Evolutionary conservation across 2,888 invertebrate genomes (phyloP), one percentile per base, ranked within the genome.

Genomic region (Aromia moschata): DNA sequence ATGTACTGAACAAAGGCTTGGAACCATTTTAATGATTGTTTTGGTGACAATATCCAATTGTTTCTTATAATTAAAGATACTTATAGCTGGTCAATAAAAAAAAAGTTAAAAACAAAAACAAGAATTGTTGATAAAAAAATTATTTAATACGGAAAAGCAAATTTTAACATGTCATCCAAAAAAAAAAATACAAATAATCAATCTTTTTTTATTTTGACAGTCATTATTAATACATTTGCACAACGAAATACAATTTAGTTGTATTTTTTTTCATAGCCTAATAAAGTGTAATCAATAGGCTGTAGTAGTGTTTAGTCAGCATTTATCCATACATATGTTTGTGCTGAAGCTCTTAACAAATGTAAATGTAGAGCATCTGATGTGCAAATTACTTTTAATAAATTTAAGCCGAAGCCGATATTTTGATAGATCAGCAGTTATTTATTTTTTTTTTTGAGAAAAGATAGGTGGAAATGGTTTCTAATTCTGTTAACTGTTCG

Each of bases 271-370:
- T 64, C 65, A 70, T 25, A 25, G 25, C 25, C 25, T 5, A 25
- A 25, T 25, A 25, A 25, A 25, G 3, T 25, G 7, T 25, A 25
- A 25, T 25, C 25, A 67, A 69, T 64, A 52, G 62, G 67, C 56
- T 66, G 59, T 58, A 66, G 41, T 69, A 38, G 55, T 54, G 62
- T 62, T 67, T 62, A 16, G 9, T 69, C 47, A 60, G 65, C 64
- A 69, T 67, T 65, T 62, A 49, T 62, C 64, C 64, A 68, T 47
- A 68, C 17, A 63, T 51, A 68, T 61, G 65, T 70, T 68, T 68
- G 65, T 67, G 56, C 69, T 64, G 64, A 54, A 66, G 67, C 69
- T 53, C 60, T 67, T 64, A 68, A 69, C 15, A 55, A 60, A 69
- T 69, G 64, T 53, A 65, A 68, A 66, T 69, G 57, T 30, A 43